These are phyloP conservation scores for Poeciliopsis retropinna DNA, from an alignment of 2,113 vertebrate genomes.

Conservation along the genomic window DNA sequence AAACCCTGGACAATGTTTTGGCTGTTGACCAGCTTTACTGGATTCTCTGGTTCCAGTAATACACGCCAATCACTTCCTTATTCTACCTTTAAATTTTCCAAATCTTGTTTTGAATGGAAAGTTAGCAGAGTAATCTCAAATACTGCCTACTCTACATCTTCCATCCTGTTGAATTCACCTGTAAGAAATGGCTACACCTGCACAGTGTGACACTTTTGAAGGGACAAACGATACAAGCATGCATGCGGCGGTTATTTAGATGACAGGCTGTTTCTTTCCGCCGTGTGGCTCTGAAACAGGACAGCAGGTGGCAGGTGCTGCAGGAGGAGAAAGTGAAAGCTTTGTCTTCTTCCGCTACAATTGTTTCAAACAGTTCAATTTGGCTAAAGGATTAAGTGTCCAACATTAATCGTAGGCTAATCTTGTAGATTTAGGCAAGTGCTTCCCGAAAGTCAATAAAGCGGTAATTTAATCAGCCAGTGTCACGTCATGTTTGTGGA, in stretches of 20 bases:
- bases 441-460: constrained; percentile 66
- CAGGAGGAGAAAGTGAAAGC: constrained; percentile 39
- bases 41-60: background rate
- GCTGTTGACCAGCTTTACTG: background rate
- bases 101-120: constrained; percentile 10
- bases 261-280: constrained; percentile 38
- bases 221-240: constrained; percentile 34
- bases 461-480: constrained; percentile 67
- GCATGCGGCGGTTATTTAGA: constrained; percentile 29
- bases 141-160: constrained; percentile 17
- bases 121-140: constrained; percentile 15
- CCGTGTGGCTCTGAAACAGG: background rate
- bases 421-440: constrained; percentile 72
- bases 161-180: constrained; percentile 43
- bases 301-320: constrained; percentile 52
- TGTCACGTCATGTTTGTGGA: constrained; percentile 60
- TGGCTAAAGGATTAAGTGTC: constrained; percentile 72
- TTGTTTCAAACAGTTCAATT: constrained; percentile 60
- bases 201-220: constrained; percentile 26
- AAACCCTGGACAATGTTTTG: no score
- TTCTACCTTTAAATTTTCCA: constrained; percentile 7
- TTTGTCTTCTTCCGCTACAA: constrained; percentile 24
- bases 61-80: background rate
- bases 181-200: constrained; percentile 13
- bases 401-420: constrained; percentile 68